Evolutionary conservation across 2,888 invertebrate genomes (phyloP), one percentile per base, ranked within the genome.

Genomic region (Pristionchus exspectatus): DNA sequence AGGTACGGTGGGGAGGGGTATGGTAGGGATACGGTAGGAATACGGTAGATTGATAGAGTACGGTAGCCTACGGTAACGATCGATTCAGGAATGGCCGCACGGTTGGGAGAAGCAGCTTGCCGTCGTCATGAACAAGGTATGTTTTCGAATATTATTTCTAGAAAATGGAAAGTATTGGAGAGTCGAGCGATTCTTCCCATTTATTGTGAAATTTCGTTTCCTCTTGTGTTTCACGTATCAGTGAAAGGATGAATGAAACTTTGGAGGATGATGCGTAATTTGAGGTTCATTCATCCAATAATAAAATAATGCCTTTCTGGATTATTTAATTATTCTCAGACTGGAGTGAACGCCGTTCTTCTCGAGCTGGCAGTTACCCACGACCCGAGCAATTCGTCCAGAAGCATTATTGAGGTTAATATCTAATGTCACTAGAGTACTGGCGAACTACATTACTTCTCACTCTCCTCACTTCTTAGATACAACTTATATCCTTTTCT

Each of bases 361-460:
- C 92, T 95, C 24, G 94, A 94, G 74, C 90, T 94, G 88, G 93
- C 93, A 5, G 94, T 95, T 12, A 93, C 93, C 30, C 93, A 94
- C 81, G 94, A 95, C 90, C 94, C 94, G 27, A 92, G 91, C 21
- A 95, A 95, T 87, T 93, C 93, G n/a, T 92, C 92, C 88, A 86
- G 89, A 87, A 92, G 91, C 90, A 91, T 93, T 56, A 93, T 93
- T 38, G 93, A 93, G 88, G 91, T 91, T n/a, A n/a, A n/a, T n/a
- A n/a, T n/a, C n/a, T n/a, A n/a, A n/a, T n/a, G n/a, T n/a, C n/a
- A n/a, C n/a, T n/a, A n/a, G n/a, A n/a, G n/a, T n/a, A n/a, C n/a
- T n/a, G n/a, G n/a, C n/a, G n/a, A n/a, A n/a, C n/a, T n/a, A n/a
- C n/a, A n/a, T n/a, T n/a, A n/a, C n/a, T n/a, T n/a, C n/a, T n/a